Evolutionary conservation across 2,888 invertebrate genomes (phyloP).

Genomic region (Callimorpha dominula): DNA sequence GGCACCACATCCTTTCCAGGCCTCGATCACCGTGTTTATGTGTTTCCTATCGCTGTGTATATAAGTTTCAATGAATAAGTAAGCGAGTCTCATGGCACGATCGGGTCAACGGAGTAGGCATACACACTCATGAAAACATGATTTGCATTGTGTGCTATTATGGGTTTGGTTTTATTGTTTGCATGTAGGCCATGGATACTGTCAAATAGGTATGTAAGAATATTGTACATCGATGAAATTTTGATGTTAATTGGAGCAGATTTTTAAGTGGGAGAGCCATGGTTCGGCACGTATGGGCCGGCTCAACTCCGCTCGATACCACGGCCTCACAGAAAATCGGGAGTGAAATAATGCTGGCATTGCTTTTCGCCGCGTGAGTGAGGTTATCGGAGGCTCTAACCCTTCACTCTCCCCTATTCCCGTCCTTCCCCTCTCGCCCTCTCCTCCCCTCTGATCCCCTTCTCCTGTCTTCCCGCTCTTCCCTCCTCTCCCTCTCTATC

Average conservation of each 20-base stretch:
- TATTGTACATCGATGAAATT: background rate
- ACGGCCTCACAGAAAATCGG: too few species aligned
- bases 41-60: conserved; percentile 32
- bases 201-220: background rate
- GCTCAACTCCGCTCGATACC: too few species aligned
- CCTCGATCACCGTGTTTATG: conserved; percentile 30
- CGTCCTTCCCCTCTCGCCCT: too few species aligned
- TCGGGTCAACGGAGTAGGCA: conserved; percentile 32
- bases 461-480: too few species aligned
- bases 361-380: too few species aligned
- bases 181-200: conserved; percentile 7
- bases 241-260: background rate
- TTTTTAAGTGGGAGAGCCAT: too few species aligned
- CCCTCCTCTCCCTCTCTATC: too few species aligned
- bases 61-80: conserved; percentile 34
- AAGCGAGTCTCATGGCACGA: conserved; percentile 28
- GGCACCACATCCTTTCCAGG: background rate
- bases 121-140: conserved; percentile 23
- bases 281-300: too few species aligned
- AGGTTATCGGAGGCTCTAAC: too few species aligned
- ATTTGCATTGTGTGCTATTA: conserved; percentile 29
- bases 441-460: too few species aligned
- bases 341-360: too few species aligned
- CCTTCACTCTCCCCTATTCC: too few species aligned
- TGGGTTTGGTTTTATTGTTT: conserved; percentile 17